Evolutionary conservation across 2,888 invertebrate species (phyloP).

Genomic region (Drosophila subsilvestris): DNA sequence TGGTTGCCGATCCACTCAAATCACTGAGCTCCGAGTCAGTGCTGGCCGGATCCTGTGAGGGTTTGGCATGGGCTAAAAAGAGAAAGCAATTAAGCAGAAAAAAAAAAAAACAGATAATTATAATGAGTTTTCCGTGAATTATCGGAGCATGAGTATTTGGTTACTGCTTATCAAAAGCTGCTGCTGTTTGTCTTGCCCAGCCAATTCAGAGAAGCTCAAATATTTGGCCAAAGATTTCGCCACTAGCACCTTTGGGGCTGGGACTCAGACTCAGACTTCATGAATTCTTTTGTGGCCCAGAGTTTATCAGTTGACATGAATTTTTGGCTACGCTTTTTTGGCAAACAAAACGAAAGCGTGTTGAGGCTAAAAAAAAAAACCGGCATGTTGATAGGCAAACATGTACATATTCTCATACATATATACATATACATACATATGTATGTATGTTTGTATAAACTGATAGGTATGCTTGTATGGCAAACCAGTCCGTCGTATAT

Average conservation of each 20-base stretch:
- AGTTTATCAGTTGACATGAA: conserved; percentile 38
- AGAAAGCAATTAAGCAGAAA: conserved; percentile 58
- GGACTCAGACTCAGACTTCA: conserved; percentile 32
- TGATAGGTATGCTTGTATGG: conserved; percentile 5
- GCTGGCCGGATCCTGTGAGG: conserved; percentile 45
- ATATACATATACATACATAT: not conserved
- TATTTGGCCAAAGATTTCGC: conserved; percentile 36
- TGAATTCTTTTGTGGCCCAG: not conserved
- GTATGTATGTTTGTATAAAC: conserved; percentile 11
- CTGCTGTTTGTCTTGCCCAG: not conserved
- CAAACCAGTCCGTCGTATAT: conserved; percentile 34
- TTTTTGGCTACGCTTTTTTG: conserved; percentile 30
- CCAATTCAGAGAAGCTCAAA: conserved; percentile 31
- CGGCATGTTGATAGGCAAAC: conserved; percentile 31
- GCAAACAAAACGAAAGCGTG: conserved; percentile 44
- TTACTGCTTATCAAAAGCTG: conserved; percentile 37
- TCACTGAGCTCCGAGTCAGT: conserved; percentile 61
- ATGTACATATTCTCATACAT: conserved; percentile 18
- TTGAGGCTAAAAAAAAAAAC: conserved; percentile 19
- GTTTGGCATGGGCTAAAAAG: conserved; percentile 65
- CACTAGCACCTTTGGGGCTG: conserved; percentile 34
- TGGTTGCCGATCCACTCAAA: conserved; percentile 49
- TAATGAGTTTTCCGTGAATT: conserved; percentile 40
- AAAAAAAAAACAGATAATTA: conserved; percentile 42
- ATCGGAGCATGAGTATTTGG: conserved; percentile 29